Evolutionary conservation across 2,888 invertebrate species (phyloP), one percentile per base, ranked within the genome.

Genomic region (Drosophila lutescens): DNA sequence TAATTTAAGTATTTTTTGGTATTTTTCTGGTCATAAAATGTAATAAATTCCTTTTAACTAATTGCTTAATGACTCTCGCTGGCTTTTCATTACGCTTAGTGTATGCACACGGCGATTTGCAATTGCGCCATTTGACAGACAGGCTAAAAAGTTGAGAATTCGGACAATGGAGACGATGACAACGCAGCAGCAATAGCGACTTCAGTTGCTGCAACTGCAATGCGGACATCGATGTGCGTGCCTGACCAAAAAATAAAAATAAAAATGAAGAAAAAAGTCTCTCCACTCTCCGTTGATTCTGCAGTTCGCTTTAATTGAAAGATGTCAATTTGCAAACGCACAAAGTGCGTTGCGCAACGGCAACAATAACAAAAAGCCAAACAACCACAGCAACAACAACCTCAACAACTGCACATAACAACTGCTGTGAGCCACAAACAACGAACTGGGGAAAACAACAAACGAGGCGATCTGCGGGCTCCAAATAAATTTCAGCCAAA

Each of bases 301-400:
- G 61, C 56, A 54, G 60, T 51, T 82, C 78, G 85, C 71, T 86
- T 83, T 84, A 88, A 84, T 86, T 84, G 86, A 84, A 84, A 86
- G 88, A 84, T 86, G 84, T 84, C 84, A 86, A 86, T 88, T 88
- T 88, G 88, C 86, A 83, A 76, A 87, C 80, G 79, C 82, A 86
- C 86, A 84, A 86, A 81, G 70, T 82, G 82, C 82, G 82, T 84
- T 82, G 79, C 75, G 73, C 81, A 84, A 86, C 49, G 49, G 40
- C 46, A n/a, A 30, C 20, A 43, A 9, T 46, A 12, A 13, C 26
- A 26, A 26, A 26, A 26, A 26, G 26, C 26, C 26, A 6, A 26
- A 26, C 34, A 32, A n/a, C 23, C 23, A 38, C 44, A 20, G 20
- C 23, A 34, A 7, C 46, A 12, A 40, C 41, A 53, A 20, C 36